These are phyloP conservation scores for Cheumatopsyche charites DNA, from an alignment of 1,140 invertebrate species.

Conservation along the genomic window DNA sequence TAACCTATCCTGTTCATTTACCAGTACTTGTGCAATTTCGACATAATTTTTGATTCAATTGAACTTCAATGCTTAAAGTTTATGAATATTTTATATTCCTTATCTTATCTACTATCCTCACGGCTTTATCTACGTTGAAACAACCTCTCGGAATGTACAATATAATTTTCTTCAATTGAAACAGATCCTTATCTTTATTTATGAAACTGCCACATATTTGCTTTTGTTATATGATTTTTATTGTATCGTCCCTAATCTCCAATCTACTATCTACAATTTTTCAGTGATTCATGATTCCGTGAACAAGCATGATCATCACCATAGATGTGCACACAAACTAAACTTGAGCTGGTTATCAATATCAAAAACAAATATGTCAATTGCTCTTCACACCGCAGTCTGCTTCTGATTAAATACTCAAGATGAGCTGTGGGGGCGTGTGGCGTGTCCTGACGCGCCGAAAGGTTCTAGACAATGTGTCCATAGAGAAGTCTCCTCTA, in stretches of 20 bases:
- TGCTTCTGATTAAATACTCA: too few relatives aligned
- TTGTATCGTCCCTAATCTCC: background rate
- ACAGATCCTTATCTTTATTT: slow-evolving; percentile 22
- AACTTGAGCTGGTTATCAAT: too few relatives aligned
- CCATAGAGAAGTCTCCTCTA: slow-evolving; percentile 64
- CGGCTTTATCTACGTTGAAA: slow-evolving; percentile 12
- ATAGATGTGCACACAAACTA: too few relatives aligned
- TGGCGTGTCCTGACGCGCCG: slow-evolving; percentile 54
- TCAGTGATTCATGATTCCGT: slow-evolving; percentile 5
- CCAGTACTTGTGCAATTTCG: too few relatives aligned
- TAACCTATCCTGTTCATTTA: too few relatives aligned
- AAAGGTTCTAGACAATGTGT: slow-evolving; percentile 47
- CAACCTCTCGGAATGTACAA: slow-evolving; percentile 26
- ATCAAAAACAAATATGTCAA: too few relatives aligned
- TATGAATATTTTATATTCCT: background rate
- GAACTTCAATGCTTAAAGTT: too few relatives aligned
- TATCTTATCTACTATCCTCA: slow-evolving; percentile 18
- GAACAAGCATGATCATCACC: too few relatives aligned
- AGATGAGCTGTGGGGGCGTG: slow-evolving; percentile 56
- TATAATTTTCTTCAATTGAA: slow-evolving; percentile 6
- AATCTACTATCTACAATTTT: too few relatives aligned
- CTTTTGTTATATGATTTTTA: slow-evolving; percentile 9
- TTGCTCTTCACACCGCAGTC: too few relatives aligned
- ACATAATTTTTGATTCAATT: too few relatives aligned
- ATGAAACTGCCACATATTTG: slow-evolving; percentile 15